A percentile compares a stretch with the other conserved stretches of the same genome.
Evolutionary conservation across 30 jellyfish, hydroid and myxozoan species (phyloP).

Genomic region (Hydractinia echinata): DNA sequence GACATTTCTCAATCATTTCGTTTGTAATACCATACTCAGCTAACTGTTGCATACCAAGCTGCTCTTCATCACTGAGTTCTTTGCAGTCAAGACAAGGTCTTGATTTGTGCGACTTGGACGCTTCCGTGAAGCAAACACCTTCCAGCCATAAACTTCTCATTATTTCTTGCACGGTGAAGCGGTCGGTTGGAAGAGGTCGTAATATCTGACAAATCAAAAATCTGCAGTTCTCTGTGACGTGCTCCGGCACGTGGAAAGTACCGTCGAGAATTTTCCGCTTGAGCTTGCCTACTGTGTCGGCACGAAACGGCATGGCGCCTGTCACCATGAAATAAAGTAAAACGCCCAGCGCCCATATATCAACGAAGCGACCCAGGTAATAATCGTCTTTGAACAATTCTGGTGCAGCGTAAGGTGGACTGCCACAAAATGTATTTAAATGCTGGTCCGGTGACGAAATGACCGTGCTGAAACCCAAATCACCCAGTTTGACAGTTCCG

Average conservation of each 20-base stretch:
- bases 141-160: slow-evolving; percentile 86
- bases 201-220: slow-evolving; percentile 61
- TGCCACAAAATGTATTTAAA: slow-evolving; percentile 88
- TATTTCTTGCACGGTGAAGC: slow-evolving; percentile 64
- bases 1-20: slow-evolving; percentile 43
- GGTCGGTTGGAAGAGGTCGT: slow-evolving; percentile 77
- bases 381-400: slow-evolving; percentile 88
- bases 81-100: slow-evolving; percentile 42
- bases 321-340: slow-evolving; percentile 81
- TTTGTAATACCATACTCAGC: slow-evolving; percentile 56
- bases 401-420: slow-evolving; percentile 98
- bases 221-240: slow-evolving; percentile 67
- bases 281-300: slow-evolving; percentile 92
- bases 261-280: slow-evolving; percentile 81
- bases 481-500: slow-evolving; percentile 84
- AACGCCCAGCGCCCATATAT: slow-evolving; percentile 93
- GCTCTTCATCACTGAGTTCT: slow-evolving; percentile 56
- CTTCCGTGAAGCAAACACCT: slow-evolving; percentile 69
- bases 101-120: slow-evolving; percentile 40
- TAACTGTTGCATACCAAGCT: slow-evolving; percentile 54
- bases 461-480: slow-evolving; percentile 90
- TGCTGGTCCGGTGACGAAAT: slow-evolving; percentile 57
- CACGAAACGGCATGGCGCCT: slow-evolving; percentile 94
- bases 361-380: slow-evolving; percentile 80
- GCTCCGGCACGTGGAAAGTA: slow-evolving; percentile 61